Base-by-base conservation (phyloP, 2,888 invertebrate genomes). In the Hymenopus coronatus region DNA sequence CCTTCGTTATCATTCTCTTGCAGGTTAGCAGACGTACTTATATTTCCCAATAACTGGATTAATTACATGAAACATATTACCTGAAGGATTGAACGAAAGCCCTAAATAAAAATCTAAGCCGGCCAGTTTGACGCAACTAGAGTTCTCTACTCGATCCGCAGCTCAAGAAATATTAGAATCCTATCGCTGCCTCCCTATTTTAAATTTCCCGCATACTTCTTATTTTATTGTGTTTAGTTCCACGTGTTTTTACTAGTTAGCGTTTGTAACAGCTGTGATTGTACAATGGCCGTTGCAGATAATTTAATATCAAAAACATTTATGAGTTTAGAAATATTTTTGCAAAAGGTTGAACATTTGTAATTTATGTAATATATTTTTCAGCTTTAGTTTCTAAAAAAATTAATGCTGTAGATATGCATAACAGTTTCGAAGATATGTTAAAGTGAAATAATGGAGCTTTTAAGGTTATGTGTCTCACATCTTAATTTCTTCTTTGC, bases 241-340 rank as follows among this genome's bases (percentile, higher is more conserved):
- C 54, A 70, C 6, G 0, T 70, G 20, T 14, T 70, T 70, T 70
- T 20, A 20, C 54, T 20, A 70, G 54, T 25, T 20, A 14, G 54
- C 54, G 54, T 25, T 70, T 1, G 12, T 70, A 6, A 20, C 54
- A 70, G 15, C 0, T 70, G 54, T 70, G 25, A 70, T 70, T 25
- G 54, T 20, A 70, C 54, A 87, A 89, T 90, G 90, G 87, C 88
- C 15, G 54, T 84, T 0, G 84, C 54, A 27, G 87, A 88, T 81
- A 87, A 82, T 84, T 27, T 88, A 15, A 87, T 88, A 14, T 88
- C 85, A 28, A 89, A 88, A 85, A 89, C 89, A 70, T 90, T 90
- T 30, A 87, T 83, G 25, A 89, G 88, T 81, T 85, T 90, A 70
- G 90, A 90, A 87, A 27, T 88, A 20, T 90, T 90, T 88, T 83